Conservation (phyloP, 2,797 vertebrate genomes). For the Phrynocephalus vlangalii region DNA sequence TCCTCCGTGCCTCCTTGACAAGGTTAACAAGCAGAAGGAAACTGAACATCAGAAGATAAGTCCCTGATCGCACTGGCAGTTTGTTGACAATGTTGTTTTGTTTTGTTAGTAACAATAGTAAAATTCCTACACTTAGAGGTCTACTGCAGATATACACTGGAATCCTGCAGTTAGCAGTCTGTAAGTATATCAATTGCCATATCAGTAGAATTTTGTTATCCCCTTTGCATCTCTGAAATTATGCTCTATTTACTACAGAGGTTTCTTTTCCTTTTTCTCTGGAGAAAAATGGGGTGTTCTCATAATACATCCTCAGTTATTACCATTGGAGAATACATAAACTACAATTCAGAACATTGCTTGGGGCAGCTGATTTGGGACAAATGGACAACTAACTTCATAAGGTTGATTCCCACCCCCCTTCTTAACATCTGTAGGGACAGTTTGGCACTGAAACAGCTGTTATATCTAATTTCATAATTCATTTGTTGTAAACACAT, state of each 20-base stretch:
- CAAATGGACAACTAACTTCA: too few relatives aligned
- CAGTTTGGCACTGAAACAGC: too few relatives aligned
- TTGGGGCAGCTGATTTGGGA: background rate
- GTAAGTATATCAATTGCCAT: slow-evolving; percentile 20
- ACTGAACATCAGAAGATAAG: slow-evolving; percentile 62
- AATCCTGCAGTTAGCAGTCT: slow-evolving; percentile 43
- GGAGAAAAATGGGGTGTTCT: background rate
- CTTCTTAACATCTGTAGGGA: background rate
- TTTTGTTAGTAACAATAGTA: slow-evolving; percentile 39
- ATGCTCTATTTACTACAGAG: background rate
- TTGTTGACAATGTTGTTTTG: slow-evolving; percentile 62
- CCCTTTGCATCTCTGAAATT: slow-evolving; percentile 27
- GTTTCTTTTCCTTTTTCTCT: background rate
- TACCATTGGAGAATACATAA: background rate
- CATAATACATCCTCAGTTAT: background rate
- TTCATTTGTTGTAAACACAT: too few relatives aligned
- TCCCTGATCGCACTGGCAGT: slow-evolving; percentile 43
- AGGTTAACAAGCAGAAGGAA: slow-evolving; percentile 76
- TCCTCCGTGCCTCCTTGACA: slow-evolving; percentile 55
- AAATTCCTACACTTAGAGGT: background rate
- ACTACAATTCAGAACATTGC: background rate
- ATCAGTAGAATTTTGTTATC: slow-evolving; percentile 15
- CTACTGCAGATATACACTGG: background rate
- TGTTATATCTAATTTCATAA: too few relatives aligned
- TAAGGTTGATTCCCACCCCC: background rate